Conservation (phyloP, 2,888 invertebrate species). For the Spicauda simplicius region DNA sequence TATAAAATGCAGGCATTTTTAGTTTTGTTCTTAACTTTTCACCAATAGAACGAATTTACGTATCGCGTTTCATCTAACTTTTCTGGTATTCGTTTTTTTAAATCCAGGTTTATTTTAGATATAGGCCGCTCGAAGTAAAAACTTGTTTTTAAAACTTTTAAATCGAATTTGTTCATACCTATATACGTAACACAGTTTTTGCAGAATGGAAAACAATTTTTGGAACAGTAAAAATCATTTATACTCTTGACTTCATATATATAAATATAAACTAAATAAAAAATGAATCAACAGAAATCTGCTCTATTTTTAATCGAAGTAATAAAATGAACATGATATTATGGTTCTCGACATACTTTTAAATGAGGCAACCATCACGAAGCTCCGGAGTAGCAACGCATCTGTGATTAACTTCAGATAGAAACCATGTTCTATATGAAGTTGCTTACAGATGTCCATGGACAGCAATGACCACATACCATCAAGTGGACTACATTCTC, state of each 20-base stretch:
- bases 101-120: constrained; percentile 29
- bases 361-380: too few species aligned
- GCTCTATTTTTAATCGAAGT: too few species aligned
- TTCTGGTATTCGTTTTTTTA: constrained; percentile 23
- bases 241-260: background rate
- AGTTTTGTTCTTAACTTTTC: constrained; percentile 31
- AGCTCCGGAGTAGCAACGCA: too few species aligned
- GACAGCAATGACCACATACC: too few species aligned
- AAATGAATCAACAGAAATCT: too few species aligned
- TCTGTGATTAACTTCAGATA: too few species aligned
- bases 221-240: constrained; percentile 10
- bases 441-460: too few species aligned
- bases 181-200: constrained; percentile 24
- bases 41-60: constrained; percentile 27
- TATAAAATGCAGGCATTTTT: constrained; percentile 24
- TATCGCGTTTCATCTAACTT: constrained; percentile 34
- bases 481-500: too few species aligned
- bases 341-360: too few species aligned
- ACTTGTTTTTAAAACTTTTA: constrained; percentile 30
- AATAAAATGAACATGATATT: too few species aligned
- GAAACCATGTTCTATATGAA: too few species aligned
- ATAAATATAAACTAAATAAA: background rate
- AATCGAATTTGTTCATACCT: constrained; percentile 32
- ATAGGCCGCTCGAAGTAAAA: constrained; percentile 34
- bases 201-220: constrained; percentile 20